These are phyloP conservation scores for Plebejus anna DNA, from an alignment of 2,888 invertebrate genomes.

Conservation along the genomic window DNA sequence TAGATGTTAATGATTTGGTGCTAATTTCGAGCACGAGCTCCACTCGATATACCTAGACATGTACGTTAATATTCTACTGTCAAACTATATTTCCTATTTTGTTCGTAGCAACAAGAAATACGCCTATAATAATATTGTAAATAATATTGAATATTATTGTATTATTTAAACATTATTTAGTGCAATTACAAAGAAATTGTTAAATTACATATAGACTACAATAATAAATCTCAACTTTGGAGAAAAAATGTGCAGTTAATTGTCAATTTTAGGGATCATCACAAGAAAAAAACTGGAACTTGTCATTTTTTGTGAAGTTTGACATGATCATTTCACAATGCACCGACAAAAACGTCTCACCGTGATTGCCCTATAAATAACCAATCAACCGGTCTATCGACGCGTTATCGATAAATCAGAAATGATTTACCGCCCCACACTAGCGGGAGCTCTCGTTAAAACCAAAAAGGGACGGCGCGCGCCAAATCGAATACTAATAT, in stretches of 20 bases:
- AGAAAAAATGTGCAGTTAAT: neutral
- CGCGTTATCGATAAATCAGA: conserved; percentile 10
- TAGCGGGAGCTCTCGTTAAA: conserved; percentile 12
- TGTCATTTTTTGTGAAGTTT: neutral
- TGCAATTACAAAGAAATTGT: neutral
- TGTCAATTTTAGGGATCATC: neutral
- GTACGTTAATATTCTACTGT: neutral
- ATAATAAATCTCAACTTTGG: neutral
- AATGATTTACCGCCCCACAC: conserved; percentile 20
- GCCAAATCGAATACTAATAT: conserved; percentile 21
- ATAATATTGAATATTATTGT: neutral
- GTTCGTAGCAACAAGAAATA: neutral
- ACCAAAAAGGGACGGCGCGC: conserved; percentile 24
- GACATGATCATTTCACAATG: conserved; percentile 9
- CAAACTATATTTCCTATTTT: conserved; percentile 1
- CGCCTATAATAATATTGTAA: neutral
- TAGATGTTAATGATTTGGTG: neutral
- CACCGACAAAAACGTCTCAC: conserved; percentile 11
- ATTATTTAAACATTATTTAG: neutral
- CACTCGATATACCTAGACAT: neutral
- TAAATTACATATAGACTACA: neutral
- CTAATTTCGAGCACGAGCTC: neutral
- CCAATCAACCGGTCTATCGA: conserved; percentile 22
- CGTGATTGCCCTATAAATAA: conserved; percentile 9
- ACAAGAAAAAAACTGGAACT: neutral